A percentile compares a stretch with the other conserved stretches of the same genome.
Evolutionary conservation across 2,888 invertebrate species (phyloP).

Genomic region (Megalurothrips usitatus): DNA sequence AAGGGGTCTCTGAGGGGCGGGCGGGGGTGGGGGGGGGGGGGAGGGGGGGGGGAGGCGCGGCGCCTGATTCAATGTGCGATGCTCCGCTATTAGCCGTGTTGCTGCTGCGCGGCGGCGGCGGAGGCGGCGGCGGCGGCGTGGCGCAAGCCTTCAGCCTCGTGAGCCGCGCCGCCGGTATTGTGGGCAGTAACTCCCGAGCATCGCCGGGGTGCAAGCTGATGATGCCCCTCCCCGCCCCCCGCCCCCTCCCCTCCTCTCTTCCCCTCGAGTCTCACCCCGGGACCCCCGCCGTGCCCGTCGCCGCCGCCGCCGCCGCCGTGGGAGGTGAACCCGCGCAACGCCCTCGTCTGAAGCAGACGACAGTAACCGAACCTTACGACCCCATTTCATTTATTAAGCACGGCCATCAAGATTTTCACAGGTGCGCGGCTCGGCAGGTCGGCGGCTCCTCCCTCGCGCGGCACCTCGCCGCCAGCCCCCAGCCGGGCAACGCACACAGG

Average conservation of each 20-base stretch:
- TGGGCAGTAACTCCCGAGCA: neutral
- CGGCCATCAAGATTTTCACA: conserved; percentile 22
- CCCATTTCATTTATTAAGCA: conserved; percentile 26
- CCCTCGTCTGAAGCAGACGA: neutral
- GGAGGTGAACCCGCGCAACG: neutral
- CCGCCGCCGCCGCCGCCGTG: neutral
- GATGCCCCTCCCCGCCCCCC: neutral
- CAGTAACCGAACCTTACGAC: conserved; percentile 26
- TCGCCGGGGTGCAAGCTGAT: conserved; percentile 11
- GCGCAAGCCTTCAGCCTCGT: neutral
- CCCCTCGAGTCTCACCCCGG: neutral
- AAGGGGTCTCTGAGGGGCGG: too few species aligned
- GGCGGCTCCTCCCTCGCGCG: too few species aligned
- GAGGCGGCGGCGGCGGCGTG: neutral
- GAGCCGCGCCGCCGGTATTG: neutral
- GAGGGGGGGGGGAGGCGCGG: too few species aligned
- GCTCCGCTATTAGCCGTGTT: too few species aligned
- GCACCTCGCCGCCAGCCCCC: too few species aligned
- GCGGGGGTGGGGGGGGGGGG: too few species aligned
- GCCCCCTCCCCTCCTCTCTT: neutral
- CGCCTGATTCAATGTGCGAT: too few species aligned
- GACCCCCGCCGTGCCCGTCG: neutral
- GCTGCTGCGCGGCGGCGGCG: too few species aligned
- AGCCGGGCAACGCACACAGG: too few species aligned
- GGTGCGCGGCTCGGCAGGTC: neutral